Conservation (phyloP, 2,888 invertebrate genomes). For the Noctua comes region DNA sequence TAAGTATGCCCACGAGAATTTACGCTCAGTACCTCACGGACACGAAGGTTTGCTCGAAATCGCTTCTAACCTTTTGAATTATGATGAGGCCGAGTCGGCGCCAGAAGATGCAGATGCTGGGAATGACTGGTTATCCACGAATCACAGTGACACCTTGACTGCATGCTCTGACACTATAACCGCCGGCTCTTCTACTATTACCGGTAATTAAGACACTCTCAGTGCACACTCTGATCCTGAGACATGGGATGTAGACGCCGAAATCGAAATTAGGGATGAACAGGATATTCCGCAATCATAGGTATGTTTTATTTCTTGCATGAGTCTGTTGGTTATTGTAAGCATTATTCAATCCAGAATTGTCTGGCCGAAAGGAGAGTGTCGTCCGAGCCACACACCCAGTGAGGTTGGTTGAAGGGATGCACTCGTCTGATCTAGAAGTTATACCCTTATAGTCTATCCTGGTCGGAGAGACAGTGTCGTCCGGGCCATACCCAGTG, state of each 20-base stretch:
- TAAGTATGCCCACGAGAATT: constrained; percentile 58
- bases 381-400: too few species aligned
- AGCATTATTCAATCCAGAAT: neutral
- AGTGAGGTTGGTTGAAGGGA: too few species aligned
- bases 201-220: neutral
- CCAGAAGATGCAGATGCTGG: neutral
- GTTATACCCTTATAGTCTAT: too few species aligned
- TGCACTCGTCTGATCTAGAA: too few species aligned
- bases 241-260: neutral
- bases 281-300: constrained; percentile 8
- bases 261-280: constrained; percentile 9
- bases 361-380: neutral
- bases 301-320: constrained; percentile 2
- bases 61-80: constrained; percentile 10
- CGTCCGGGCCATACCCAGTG: too few species aligned
- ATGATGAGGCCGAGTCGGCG: constrained; percentile 12
- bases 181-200: neutral
- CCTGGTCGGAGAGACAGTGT: too few species aligned
- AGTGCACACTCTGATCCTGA: constrained; percentile 2
- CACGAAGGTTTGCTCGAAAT: constrained; percentile 49
- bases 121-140: constrained; percentile 1
- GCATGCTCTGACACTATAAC: neutral
- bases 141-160: neutral
- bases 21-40: constrained; percentile 39
- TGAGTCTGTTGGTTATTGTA: neutral